Base-by-base conservation (phyloP, 2,888 invertebrate species). In the Scaptodrosophila latifasciaeformis region DNA sequence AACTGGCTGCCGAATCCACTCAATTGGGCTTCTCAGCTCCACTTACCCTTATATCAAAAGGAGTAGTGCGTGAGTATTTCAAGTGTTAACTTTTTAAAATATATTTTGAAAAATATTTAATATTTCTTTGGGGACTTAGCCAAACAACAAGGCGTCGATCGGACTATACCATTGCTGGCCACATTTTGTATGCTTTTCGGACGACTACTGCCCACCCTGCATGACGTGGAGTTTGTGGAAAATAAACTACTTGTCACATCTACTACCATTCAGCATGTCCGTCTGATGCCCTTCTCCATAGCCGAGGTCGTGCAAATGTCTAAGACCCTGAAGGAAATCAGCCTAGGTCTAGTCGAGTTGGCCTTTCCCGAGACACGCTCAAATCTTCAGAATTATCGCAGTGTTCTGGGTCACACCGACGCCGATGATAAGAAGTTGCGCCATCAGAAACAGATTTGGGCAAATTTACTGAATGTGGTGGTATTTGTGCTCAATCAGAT, bases 151-250 rank as follows among this genome's bases (percentile, higher is more conserved):
- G 89, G 91, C 13, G 82, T 85, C 2, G 84, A 85, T 54, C 88
- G 89, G 10, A 90, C 96, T 12, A 89, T 95, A 9, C 94, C 96
- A 1, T 89, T 94, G 0, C 82, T 96, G 29, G 93, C 94, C 0
- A 92, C 94, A 1, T 96, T 96, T 86, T 95, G 95, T 82, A 91
- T 94, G 1, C 87, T 96, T 1, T 94, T 95, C 82, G 92, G 92
- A 37, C 88, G 94, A 31, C 88, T 95, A 2, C 89, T 96, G 44
- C 92, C 93, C 0, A 95, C 96, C 0, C 85, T 96, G 21, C 95
- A 96, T 74, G 96, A 96, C 82, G 91, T 92, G 0, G 96, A 96
- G 86, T 95, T 96, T 85, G 92, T 91, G 44, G 88, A 89, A 46
- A 88, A 88, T 5, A 81, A 82, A 24, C 55, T 84, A 4, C 49